A percentile compares a stretch with the other conserved stretches of the same genome.
Conservation (phyloP, 1,140 invertebrate species). For the Tetragnatha versicolor region DNA sequence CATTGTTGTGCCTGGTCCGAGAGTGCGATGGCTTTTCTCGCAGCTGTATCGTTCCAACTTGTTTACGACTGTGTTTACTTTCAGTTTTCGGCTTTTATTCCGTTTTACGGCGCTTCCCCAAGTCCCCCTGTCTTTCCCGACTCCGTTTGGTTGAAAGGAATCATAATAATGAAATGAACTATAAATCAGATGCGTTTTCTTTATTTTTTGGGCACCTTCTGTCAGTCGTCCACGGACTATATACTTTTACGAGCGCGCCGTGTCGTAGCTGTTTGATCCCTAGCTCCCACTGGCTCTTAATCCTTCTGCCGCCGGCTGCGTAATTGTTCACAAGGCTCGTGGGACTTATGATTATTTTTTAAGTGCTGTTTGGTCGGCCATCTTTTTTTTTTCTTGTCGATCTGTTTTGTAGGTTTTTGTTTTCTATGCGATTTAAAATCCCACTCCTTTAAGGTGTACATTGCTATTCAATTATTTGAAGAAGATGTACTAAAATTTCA, state of each 20-base stretch:
- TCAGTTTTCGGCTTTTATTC: conserved; percentile 43
- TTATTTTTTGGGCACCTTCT: conserved; percentile 8
- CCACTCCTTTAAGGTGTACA: too few relatives aligned
- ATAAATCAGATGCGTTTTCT: conserved; percentile 28
- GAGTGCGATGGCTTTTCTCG: neutral
- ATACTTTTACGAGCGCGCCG: neutral
- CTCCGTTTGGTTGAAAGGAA: conserved; percentile 27
- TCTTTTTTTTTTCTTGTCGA: too few relatives aligned
- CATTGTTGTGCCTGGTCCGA: neutral
- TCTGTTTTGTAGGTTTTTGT: too few relatives aligned
- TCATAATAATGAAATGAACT: conserved; percentile 31
- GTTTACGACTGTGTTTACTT: conserved; percentile 47
- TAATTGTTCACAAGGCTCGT: neutral
- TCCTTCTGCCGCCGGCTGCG: neutral
- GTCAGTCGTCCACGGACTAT: neutral
- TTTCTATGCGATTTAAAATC: too few relatives aligned
- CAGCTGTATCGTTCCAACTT: conserved; percentile 14
- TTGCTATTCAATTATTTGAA: too few relatives aligned
- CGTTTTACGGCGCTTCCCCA: conserved; percentile 18
- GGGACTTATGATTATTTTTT: neutral
- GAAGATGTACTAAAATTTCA: too few relatives aligned
- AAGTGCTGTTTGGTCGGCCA: too few relatives aligned
- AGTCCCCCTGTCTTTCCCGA: neutral
- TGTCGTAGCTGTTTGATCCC: neutral
- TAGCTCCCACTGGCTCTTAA: neutral